phyloP scores from a whole-genome alignment of 2,113 vertebrate species.

The Odocoileus hemionus region DNA sequence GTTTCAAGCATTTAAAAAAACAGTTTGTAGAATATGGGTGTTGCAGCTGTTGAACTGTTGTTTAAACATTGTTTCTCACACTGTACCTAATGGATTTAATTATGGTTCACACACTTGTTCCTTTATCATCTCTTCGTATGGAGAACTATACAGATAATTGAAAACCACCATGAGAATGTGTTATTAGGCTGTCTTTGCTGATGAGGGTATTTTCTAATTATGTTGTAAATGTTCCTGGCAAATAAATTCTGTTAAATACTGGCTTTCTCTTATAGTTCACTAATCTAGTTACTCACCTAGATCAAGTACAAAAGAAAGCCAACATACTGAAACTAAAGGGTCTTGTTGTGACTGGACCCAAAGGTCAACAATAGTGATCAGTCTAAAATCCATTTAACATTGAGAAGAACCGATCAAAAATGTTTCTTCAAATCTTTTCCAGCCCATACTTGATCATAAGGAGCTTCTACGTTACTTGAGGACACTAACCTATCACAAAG shows the following conservation, averaged over 20 bases:
- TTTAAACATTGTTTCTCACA: slow-evolving; percentile 54
- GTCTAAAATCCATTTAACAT: slow-evolving; percentile 1
- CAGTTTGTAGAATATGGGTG: neutral
- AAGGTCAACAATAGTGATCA: neutral
- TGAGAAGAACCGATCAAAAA: neutral
- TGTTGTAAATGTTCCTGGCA: slow-evolving; percentile 41
- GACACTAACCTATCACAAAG: neutral
- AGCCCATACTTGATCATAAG: neutral
- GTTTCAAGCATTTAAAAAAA: slow-evolving; percentile 15
- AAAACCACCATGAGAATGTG: slow-evolving; percentile 37
- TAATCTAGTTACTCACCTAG: neutral
- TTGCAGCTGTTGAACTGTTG: slow-evolving; percentile 28
- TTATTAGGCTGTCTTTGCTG: slow-evolving; percentile 46
- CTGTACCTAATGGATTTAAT: slow-evolving; percentile 34
- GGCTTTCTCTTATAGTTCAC: slow-evolving; percentile 22
- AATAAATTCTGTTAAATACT: slow-evolving; percentile 42
- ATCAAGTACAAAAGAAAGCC: neutral
- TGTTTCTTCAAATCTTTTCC: neutral
- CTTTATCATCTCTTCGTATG: slow-evolving; percentile 47
- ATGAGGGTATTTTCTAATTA: slow-evolving; percentile 17
- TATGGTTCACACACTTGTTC: neutral
- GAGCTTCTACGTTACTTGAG: neutral
- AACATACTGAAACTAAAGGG: neutral
- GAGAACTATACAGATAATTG: neutral
- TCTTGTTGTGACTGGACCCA: neutral